Evolutionary conservation across 2,113 vertebrate genomes (phyloP), one percentile per base, ranked within the genome.

Genomic region (Microcebus murinus): DNA sequence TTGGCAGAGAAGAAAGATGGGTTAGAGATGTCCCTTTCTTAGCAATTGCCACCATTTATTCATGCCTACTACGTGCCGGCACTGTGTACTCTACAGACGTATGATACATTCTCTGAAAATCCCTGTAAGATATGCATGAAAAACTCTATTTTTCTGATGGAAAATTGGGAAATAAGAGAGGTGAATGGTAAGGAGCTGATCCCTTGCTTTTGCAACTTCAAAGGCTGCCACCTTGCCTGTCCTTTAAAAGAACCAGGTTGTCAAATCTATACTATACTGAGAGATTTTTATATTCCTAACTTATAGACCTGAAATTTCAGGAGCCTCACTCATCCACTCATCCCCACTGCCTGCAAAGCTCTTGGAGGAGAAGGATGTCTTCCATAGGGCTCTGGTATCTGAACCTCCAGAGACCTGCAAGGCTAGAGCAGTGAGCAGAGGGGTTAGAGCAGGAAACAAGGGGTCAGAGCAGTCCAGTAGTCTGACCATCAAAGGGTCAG

Each of bases 231-330:
- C 31, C 36, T n/a, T 71, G 11, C 5, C 6, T 42, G 21, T 88
- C 57, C 34, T 91, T 89, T 79, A 92, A 88, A 91, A 27, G 52
- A 87, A 94, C 3, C 17, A 27, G 79, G 23, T 50, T 34, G 48
- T n/a, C 39, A 80, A 74, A 81, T 61, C 45, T 86, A 29, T 45
- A 70, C 27, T 42, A 79, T 68, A 11, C n/a, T 50, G 25, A 57
- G 23, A 95, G 61, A 80, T 31, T 81, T 96, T 80, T 55, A 15
- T 74, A 55, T 61, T 84, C 45, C 65, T 57, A 61, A 74, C 12
- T 83, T 52, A 70, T 61, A 68, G 20, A 68, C 29, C 29, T 12
- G 29, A 74, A n/a, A 25, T 65, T 42, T 73, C 27, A 34, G 59
- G 55, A 91, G 3, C 5, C 42, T 61, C 18, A 42, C 4, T 6